Conservation (phyloP, 2,113 vertebrate species). For the Oreochromis spilurus region DNA sequence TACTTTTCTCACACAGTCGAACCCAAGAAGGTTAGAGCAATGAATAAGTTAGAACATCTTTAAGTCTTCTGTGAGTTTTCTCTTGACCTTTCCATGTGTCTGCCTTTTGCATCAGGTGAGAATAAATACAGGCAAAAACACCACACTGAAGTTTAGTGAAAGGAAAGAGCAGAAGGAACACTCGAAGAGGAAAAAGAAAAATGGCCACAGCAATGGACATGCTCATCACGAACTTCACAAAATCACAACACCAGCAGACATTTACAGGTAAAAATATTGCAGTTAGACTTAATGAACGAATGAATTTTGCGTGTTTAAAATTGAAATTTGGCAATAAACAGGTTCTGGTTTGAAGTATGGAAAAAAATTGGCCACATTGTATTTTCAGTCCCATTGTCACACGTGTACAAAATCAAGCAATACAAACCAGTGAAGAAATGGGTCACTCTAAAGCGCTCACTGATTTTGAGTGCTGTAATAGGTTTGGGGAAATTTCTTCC, state of each 20-base stretch:
- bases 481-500: not conserved
- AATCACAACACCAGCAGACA: slow-evolving; percentile 86
- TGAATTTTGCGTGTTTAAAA: not conserved
- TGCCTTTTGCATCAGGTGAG: slow-evolving; percentile 78
- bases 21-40: slow-evolving; percentile 83
- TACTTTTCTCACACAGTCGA: slow-evolving; percentile 93
- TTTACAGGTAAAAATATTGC: slow-evolving; percentile 81
- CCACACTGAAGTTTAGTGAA: slow-evolving; percentile 93
- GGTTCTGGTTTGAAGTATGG: not conserved
- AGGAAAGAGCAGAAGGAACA: slow-evolving; percentile 85
- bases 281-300: too few relatives aligned
- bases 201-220: slow-evolving; percentile 79
- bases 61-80: not conserved
- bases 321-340: fast-evolving
- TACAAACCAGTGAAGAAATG: not conserved
- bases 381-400: not conserved
- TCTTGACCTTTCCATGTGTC: not conserved
- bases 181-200: slow-evolving; percentile 89
- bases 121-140: slow-evolving; percentile 97
- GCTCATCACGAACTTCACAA: slow-evolving; percentile 78
- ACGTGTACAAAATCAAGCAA: not conserved
- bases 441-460: not conserved
- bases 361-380: fast-evolving
- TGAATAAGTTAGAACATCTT: not conserved
- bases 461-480: not conserved